Evolutionary conservation across 2,797 vertebrate genomes (phyloP), one percentile per base, ranked within the genome.

Genomic region (Gallinago solitaria): DNA sequence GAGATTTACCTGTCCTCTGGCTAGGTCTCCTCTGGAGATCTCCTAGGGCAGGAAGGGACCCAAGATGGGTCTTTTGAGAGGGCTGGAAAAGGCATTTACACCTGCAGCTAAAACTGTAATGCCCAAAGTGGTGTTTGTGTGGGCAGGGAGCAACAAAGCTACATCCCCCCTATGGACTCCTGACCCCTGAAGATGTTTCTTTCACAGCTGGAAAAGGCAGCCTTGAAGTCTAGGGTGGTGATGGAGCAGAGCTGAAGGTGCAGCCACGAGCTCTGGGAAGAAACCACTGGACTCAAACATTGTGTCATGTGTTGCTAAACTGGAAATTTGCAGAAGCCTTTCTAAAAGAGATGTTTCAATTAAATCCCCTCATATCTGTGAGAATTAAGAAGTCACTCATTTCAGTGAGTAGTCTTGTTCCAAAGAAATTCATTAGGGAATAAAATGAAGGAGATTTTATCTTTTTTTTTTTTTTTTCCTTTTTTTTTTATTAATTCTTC

Each of bases 61-160:
- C 65, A 32, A 24, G 32, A 59, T 3, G 27, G 15, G 11, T 41
- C 25, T 78, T 81, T 32, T 45, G 60, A 53, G 60, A 86, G 59
- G 30, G 27, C 1, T 63, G 27, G 53, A 64, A 64, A 24, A 9
- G 19, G 4, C 27, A 20, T 64, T 60, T 68, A 23, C 14, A 56
- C 16, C 57, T 50, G 65, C 59, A 65, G 33, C 47, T 80, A 45
- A 65, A 89, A 67, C 0, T 5, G 4, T 30, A 63, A 7, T 30
- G 3, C 16, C 9, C 28, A 17, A 67, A 56, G 18, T 0, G 0
- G 5, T 39, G 25, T 63, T 51, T 25, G n/a, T 67, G n/a, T 0
- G 4, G 53, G 35, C 74, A 43, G 30, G 30, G 14, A 43, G 7
- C 2, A 8, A 50, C n/a, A 65, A 39, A 75, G 9, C 39, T 68